These are phyloP conservation scores for Megaceryle maxima DNA, from an alignment of 2,113 vertebrate genomes.

Conservation along the genomic window DNA sequence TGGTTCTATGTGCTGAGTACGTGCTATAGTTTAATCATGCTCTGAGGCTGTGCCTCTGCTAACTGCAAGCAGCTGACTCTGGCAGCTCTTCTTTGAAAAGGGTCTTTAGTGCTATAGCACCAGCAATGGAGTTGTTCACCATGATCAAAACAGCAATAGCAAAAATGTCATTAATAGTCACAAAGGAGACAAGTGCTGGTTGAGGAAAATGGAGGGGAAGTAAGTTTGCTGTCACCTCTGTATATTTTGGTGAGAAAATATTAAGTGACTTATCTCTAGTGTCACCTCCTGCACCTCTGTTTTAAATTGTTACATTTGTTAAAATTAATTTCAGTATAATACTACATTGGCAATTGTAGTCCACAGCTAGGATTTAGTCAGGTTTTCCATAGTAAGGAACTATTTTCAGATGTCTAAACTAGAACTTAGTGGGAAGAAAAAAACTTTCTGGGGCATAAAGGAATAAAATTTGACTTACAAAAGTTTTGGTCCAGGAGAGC, in stretches of 20 bases:
- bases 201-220: neutral
- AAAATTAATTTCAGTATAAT: neutral
- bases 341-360: neutral
- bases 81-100: neutral
- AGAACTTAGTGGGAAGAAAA: neutral
- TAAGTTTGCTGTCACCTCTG: neutral
- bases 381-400: neutral
- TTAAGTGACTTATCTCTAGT: neutral
- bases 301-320: neutral
- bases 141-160: neutral
- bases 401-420: neutral
- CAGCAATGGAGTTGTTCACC: neutral
- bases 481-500: neutral
- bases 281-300: neutral
- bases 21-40: neutral
- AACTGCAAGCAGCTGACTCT: constrained; percentile 8
- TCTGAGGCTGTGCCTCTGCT: neutral
- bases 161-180: neutral
- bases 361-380: neutral
- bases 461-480: neutral
- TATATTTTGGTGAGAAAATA: neutral
- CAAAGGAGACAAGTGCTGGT: neutral
- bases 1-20: neutral
- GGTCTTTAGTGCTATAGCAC: neutral
- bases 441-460: neutral